Evolutionary conservation across 2,113 vertebrate genomes (phyloP), one percentile per base, ranked within the genome.

Genomic region (Austrofundulus limnaeus): DNA sequence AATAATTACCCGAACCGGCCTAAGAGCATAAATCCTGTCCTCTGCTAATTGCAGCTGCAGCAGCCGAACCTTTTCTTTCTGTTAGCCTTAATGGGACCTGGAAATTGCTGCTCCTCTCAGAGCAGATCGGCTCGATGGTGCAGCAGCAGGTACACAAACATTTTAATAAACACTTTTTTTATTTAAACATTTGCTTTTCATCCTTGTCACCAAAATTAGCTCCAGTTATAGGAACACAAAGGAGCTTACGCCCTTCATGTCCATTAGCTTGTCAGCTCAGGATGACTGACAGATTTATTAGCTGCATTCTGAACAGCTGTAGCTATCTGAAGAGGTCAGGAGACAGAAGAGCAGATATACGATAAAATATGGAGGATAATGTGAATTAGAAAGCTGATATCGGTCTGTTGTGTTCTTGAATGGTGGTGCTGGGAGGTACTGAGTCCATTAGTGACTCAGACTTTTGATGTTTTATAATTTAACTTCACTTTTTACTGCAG

Each of bases 21-120:
- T 54, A 66, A 70, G 73, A 77, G 66, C 69, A 66, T 37, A 63
- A 78, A 70, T 75, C 70, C 56, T 4, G 23, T 53, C 70, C 62
- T 57, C 13, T 8, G 66, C 71, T 77, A 78, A 87, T 77, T 82
- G 72, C 58, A 54, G 64, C 76, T 49, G 63, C 53, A 46, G 69
- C 70, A 70, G 43, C 23, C 68, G 70, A 64, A 75, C 39, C 75
- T 49, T n/a, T 75, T 66, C 61, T 61, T 63, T 43, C 72, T 17
- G 56, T 85, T 79, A 81, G 74, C 43, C 38, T 61, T 78, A 83
- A 83, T 83, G 68, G 51, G 43, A 78, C 77, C 73, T 64, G 76
- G 83, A 80, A 86, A 83, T 67, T 80, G 51, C 45, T 41, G 7
- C 60, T 64, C 54, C 61, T 69, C 49, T 57, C 52, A 50, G 70